Base-by-base conservation (phyloP, 2,113 vertebrate genomes). In the Neolamprologus ventralis region DNA sequence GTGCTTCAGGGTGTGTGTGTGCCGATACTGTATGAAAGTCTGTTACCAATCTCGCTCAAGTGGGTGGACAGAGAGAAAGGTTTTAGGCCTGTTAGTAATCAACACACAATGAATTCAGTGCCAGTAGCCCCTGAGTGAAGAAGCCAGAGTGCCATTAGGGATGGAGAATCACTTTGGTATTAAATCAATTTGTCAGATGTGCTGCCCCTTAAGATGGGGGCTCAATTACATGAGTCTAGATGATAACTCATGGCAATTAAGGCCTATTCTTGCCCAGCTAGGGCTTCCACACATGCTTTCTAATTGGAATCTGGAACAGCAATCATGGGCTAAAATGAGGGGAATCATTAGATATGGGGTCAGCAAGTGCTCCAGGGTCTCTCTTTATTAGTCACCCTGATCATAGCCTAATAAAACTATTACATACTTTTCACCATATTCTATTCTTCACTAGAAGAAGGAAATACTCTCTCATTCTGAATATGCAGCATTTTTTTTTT, bases 121-220 rank as follows among this genome's bases (percentile, higher is more conserved):
- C 90, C 89, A 84, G 92, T 57, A 89, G 94, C 92, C 87, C 78
- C 88, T 88, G 89, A 95, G 89, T 86, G 91, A 93, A 90, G 93
- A 92, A 89, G 89, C 91, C 85, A 11, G 49, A 91, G 91, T 87
- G 89, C 93, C 94, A 96, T 96, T 95, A 95, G 93, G 87, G 92
- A 95, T 88, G 89, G 91, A 95, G 92, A 96, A 95, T 93, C 94
- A 90, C 95, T 95, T 95, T 93, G 93, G 91, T 96, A 95, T 95
- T 96, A 96, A 95, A 96, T 96, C 95, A 96, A 96, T 96, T 96
- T 96, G 96, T 96, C 96, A 96, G 96, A 94, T 84, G 91, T 89
- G 94, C 92, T 90, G 92, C 94, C 94, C 95, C 94, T 94, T 92
- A 94, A 95, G 94, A 94, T 92, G 91, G 89, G 90, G 91, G 93